These are phyloP conservation scores for Corythaeola cristata DNA, from an alignment of 2,113 vertebrate species.

Conservation along the genomic window DNA sequence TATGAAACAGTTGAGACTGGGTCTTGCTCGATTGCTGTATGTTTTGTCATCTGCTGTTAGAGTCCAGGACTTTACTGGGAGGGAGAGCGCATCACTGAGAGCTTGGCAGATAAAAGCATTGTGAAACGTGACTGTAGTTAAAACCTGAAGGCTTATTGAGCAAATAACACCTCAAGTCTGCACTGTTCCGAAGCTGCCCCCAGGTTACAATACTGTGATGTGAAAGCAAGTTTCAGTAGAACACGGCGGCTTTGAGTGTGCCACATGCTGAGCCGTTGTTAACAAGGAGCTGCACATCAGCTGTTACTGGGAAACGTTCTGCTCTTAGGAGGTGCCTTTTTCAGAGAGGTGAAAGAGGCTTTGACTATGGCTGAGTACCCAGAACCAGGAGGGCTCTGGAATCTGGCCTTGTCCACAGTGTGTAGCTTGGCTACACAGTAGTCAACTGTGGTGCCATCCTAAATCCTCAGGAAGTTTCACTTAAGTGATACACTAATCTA, in stretches of 20 bases:
- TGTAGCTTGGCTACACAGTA: neutral
- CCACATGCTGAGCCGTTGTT: neutral
- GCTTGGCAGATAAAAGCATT: neutral
- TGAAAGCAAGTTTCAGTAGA: neutral
- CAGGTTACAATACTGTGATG: fast-evolving
- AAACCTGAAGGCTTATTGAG: neutral
- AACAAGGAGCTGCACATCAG: neutral
- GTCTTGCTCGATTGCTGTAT: neutral
- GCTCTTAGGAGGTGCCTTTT: neutral
- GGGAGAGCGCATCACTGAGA: neutral
- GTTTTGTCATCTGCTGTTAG: neutral
- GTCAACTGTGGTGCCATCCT: neutral
- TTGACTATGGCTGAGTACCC: neutral
- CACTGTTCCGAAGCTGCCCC: neutral
- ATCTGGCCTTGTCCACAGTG: neutral
- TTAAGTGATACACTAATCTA: neutral
- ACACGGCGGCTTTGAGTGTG: neutral
- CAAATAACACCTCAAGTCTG: neutral
- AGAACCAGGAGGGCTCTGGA: neutral
- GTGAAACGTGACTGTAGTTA: neutral
- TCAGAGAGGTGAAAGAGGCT: neutral
- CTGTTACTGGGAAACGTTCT: neutral
- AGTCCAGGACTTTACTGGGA: neutral
- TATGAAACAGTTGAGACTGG: neutral
- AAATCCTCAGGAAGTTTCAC: neutral